Percentiles rank a stretch among this genome's conserved stretches.
Conservation (phyloP, 2,888 invertebrate species). For the Andricus quercusramuli region DNA sequence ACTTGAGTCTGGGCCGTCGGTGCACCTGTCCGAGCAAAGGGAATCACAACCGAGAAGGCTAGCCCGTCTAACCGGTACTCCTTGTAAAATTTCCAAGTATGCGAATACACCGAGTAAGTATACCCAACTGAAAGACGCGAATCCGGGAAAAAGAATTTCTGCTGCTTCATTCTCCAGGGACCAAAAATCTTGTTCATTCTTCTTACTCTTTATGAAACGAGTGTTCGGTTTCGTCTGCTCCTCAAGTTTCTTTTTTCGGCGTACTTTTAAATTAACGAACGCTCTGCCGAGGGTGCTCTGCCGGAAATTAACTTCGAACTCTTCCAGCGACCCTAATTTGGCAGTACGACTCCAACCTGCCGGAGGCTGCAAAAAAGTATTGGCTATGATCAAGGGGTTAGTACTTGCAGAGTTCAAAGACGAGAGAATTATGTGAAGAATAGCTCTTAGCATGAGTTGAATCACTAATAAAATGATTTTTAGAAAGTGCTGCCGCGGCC, state of each 20-base stretch:
- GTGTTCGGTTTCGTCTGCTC: conserved; percentile 3
- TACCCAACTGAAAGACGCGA: conserved; percentile 19
- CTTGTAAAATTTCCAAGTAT: conserved; percentile 72
- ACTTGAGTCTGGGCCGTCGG: conserved; percentile 48
- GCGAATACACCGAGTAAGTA: conserved; percentile 50
- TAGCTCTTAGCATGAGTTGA: neutral
- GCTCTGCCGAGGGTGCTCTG: conserved; percentile 19
- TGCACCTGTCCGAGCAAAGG: conserved; percentile 70
- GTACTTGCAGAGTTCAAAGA: neutral
- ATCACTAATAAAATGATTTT: neutral
- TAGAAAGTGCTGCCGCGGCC: too few species aligned
- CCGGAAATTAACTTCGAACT: conserved; percentile 36
- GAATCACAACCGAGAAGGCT: conserved; percentile 67
- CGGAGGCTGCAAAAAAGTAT: neutral
- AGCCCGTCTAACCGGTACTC: conserved; percentile 73
- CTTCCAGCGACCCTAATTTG: conserved; percentile 26
- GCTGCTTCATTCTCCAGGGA: neutral
- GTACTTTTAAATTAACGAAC: conserved; percentile 35
- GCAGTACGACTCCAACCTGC: neutral
- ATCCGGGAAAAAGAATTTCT: conserved; percentile 9
- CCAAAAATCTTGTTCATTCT: conserved; percentile 36
- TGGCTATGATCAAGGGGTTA: conserved; percentile 8
- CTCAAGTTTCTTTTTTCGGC: conserved; percentile 12
- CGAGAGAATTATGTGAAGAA: neutral
- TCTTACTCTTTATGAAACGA: conserved; percentile 32